Percentiles rank a stretch among this genome's conserved stretches.
These are phyloP conservation scores for Sinella curviseta DNA, from an alignment of 1,140 invertebrate genomes.

Conservation along the genomic window DNA sequence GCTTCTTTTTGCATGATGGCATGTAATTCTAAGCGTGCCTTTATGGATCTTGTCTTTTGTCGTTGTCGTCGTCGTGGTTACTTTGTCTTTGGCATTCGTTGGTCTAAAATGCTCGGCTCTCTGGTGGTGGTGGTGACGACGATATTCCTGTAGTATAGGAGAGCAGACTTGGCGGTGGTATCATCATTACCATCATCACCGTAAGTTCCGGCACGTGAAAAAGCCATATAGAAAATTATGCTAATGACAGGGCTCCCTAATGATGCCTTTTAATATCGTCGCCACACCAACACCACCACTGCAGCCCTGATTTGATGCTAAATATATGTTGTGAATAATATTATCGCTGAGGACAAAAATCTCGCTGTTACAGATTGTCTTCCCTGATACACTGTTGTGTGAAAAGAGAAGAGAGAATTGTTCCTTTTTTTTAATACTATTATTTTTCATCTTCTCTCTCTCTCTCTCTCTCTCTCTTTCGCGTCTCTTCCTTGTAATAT, in stretches of 20 bases:
- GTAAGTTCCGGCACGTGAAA: constrained; percentile 16
- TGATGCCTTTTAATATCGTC: constrained; percentile 18
- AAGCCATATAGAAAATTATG: constrained; percentile 23
- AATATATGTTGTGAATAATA: constrained; percentile 9
- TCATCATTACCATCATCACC: background rate
- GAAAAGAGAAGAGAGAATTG: background rate
- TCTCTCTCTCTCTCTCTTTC: background rate
- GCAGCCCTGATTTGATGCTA: background rate
- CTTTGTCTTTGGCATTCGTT: too few relatives aligned
- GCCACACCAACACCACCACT: background rate
- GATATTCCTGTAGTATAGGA: too few relatives aligned
- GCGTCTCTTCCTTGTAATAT: background rate
- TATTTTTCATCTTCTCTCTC: background rate
- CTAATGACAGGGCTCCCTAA: constrained; percentile 17
- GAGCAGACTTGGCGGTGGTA: too few relatives aligned
- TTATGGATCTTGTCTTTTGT: background rate
- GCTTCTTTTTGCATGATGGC: background rate
- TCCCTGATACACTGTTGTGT: background rate
- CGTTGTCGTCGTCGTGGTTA: background rate
- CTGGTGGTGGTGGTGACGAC: too few relatives aligned
- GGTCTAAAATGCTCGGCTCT: too few relatives aligned
- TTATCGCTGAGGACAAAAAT: background rate
- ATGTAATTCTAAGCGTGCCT: background rate
- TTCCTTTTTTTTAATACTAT: background rate
- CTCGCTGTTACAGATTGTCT: too few relatives aligned